phyloP scores from a whole-genome alignment of 2,888 invertebrate species.

The Patella depressa region DNA sequence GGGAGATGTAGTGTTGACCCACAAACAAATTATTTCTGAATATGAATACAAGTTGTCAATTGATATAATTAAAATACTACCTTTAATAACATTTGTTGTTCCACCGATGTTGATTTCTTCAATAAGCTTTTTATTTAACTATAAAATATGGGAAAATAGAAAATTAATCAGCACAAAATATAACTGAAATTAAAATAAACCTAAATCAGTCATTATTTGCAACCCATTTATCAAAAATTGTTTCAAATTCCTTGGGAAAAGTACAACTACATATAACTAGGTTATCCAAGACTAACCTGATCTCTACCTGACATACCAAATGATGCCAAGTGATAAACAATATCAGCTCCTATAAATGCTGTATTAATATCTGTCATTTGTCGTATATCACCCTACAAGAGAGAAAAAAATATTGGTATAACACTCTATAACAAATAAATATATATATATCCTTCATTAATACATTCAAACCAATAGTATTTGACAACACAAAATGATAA shows the following conservation, averaged over 20 bases:
- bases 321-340: slow-evolving; percentile 73
- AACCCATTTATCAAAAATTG: too few relatives aligned
- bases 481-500: too few relatives aligned
- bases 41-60: neutral
- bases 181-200: too few relatives aligned
- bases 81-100: slow-evolving; percentile 69
- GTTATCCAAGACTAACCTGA: slow-evolving; percentile 55
- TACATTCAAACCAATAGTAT: too few relatives aligned
- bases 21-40: neutral
- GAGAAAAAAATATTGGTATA: too few relatives aligned
- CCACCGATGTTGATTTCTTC: slow-evolving; percentile 72
- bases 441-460: too few relatives aligned
- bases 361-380: slow-evolving; percentile 52
- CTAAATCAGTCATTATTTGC: too few relatives aligned
- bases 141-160: slow-evolving; percentile 31
- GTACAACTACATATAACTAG: neutral
- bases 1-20: too few relatives aligned
- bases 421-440: too few relatives aligned
- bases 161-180: too few relatives aligned
- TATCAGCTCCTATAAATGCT: slow-evolving; percentile 64
- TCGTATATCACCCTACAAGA: slow-evolving; percentile 67
- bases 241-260: too few relatives aligned
- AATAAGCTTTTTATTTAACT: slow-evolving; percentile 69
- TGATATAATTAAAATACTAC: slow-evolving; percentile 39
- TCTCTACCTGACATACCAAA: slow-evolving; percentile 73